Evolutionary conservation across 2,888 invertebrate species (phyloP), one percentile per base, ranked within the genome.

Genomic region (Alcis repandata): DNA sequence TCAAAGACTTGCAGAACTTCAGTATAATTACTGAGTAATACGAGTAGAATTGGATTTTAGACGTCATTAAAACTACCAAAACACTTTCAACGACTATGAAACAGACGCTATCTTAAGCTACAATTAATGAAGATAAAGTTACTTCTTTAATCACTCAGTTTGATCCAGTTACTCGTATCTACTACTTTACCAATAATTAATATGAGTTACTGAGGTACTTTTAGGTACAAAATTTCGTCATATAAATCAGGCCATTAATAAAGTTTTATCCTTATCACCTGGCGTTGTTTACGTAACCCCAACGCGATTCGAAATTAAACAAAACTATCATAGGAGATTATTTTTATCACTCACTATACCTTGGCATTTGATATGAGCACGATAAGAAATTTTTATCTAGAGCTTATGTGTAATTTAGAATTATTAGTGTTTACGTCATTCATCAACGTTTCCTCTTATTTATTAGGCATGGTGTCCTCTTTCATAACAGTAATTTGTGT

Each of bases 401-500:
- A 3, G 3, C 38, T 22, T 45, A 45, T 0, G 43, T 49, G 52
- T 48, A 48, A 20, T 40, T 54, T 20, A 17, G 46, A 49, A 40
- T 41, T 33, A 17, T 27, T 27, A 27, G 27, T 3, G 48, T 15
- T 32, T 10, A 61, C 53, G 60, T 60, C 57, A 60, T 61, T 46
- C 46, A 57, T 57, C 32, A 59, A 41, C 49, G 36, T 54, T 58
- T 58, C 58, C 63, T 53, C 36, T 49, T 22, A 6, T 43, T 54
- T 36, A 51, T n/a, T 48, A 53, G 11, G n/a, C 46, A 38, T 46
- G 41, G 3, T 59, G 53, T 49, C 19, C 32, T 33, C 19, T 36
- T 38, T 49, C 59, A 56, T 15, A 46, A 56, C 49, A 41, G 51
- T 40, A 66, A 66, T 61, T 66, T 61, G 57, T 36, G 15, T 17